Base-by-base conservation (phyloP, 2,888 invertebrate species). In the Cremastobaeus sp. region DNA sequence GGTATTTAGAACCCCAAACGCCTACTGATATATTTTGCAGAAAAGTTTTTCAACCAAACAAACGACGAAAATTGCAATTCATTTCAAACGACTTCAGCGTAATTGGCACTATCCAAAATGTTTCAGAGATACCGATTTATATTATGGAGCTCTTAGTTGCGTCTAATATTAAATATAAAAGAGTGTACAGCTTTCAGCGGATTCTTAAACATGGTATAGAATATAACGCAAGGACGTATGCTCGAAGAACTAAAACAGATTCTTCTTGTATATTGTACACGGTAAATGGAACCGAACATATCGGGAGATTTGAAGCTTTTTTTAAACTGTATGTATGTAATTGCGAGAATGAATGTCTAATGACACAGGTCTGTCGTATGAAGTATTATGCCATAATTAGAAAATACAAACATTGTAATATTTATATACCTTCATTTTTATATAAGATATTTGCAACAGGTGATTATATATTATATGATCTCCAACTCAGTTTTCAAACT, bases 191-290 rank as follows among this genome's bases (percentile, higher is more conserved):
- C 4, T 25, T 25, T 25, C 25, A 25, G 3, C 3, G 25, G 12
- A 1, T 54, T 6, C 28, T 28, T 1, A 39, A 37, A 17, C 15
- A 54, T 39, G 39, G 39, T 3, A 4, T 39, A 2, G 28, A 15
- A 6, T 54, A 17, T 8, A 39, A 28, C 28, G 28, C 54, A 1
- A 39, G 2, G 1, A 17, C 54, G 11, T 54, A 54, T 11, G 39
- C 9, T 2, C 37, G 54, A 1, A 15, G 28, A 17, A 25, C 2
- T 6, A 54, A 39, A 21, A 54, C 54, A 2, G 15, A 54, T 28
- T 54, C 54, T n/a, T 54, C 54, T 9, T 54, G 37, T 11, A 39
- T 54, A 9, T n/a, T 9, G 15, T 52, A 21, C 17, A 3, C 28
- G 1, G n/a, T 18, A n/a, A 39, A 54, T 21, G 12, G 28, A n/a